These are phyloP conservation scores for Pampusana beccarii DNA, from an alignment of 2,113 vertebrate species.

Conservation along the genomic window DNA sequence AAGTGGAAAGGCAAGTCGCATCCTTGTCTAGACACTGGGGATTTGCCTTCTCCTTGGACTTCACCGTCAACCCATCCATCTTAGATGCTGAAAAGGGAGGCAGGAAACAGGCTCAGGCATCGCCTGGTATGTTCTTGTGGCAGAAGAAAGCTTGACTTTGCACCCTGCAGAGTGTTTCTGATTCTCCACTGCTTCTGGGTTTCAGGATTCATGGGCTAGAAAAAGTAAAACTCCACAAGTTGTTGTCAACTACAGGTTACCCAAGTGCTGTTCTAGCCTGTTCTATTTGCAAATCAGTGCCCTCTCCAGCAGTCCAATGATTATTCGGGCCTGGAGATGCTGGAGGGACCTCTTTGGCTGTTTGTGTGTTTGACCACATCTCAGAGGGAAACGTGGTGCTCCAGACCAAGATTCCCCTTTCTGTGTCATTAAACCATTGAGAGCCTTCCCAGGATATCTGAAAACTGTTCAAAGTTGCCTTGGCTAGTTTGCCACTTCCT, in stretches of 20 bases:
- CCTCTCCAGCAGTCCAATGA: neutral
- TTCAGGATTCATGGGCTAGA: neutral
- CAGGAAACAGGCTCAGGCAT: neutral
- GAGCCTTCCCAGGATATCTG: neutral
- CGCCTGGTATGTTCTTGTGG: accelerated
- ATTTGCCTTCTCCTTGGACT: neutral
- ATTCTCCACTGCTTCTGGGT: neutral
- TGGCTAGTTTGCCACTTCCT: neutral
- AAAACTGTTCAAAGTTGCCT: neutral
- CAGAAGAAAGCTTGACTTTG: neutral
- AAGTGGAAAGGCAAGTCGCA: neutral
- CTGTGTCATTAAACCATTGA: neutral
- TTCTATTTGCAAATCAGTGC: neutral
- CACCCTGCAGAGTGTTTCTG: accelerated
- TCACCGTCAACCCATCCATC: neutral
- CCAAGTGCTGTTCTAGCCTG: neutral
- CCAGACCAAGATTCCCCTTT: neutral
- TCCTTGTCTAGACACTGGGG: neutral
- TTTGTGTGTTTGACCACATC: neutral
- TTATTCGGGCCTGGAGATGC: neutral
- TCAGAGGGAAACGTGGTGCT: neutral
- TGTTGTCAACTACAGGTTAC: neutral
- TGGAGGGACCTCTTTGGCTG: neutral
- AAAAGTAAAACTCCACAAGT: neutral
- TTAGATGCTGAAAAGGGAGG: neutral